These are phyloP conservation scores for Arge pagana DNA, from an alignment of 2,888 invertebrate genomes.

Conservation along the genomic window DNA sequence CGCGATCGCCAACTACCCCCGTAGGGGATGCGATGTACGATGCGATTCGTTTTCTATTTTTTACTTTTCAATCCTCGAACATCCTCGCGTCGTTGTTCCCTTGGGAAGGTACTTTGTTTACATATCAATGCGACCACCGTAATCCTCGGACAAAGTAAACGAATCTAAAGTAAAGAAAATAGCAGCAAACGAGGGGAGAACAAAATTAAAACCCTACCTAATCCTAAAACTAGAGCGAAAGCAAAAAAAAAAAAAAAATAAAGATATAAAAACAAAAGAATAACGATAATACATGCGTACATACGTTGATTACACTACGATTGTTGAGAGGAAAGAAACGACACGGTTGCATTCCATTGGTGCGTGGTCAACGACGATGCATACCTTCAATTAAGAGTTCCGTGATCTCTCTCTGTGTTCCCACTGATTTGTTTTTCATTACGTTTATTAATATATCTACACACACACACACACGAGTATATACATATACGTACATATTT, in stretches of 20 bases:
- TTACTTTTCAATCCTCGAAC: too few species aligned
- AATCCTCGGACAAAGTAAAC: too few species aligned
- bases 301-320: too few species aligned
- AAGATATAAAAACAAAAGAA: too few species aligned
- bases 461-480: background rate
- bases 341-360: conserved; percentile 50
- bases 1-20: conserved; percentile 29
- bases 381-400: conserved; percentile 37
- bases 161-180: too few species aligned
- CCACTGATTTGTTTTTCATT: conserved; percentile 15
- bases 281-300: too few species aligned
- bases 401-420: conserved; percentile 42
- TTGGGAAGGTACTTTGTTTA: conserved; percentile 48
- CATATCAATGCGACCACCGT: conserved; percentile 52
- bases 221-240: too few species aligned
- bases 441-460: background rate
- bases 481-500: background rate
- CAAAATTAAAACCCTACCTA: too few species aligned
- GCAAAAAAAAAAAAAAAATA: conserved; percentile 26
- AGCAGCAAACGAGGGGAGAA: too few species aligned
- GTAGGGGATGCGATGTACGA: conserved; percentile 21
- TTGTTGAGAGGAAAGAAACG: too few species aligned
- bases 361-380: conserved; percentile 37
- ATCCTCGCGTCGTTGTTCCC: conserved; percentile 32
- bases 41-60: conserved; percentile 35